Evolutionary conservation across 2,888 invertebrate species (phyloP).

Genomic region (Gymnoscelis rufifasciata): DNA sequence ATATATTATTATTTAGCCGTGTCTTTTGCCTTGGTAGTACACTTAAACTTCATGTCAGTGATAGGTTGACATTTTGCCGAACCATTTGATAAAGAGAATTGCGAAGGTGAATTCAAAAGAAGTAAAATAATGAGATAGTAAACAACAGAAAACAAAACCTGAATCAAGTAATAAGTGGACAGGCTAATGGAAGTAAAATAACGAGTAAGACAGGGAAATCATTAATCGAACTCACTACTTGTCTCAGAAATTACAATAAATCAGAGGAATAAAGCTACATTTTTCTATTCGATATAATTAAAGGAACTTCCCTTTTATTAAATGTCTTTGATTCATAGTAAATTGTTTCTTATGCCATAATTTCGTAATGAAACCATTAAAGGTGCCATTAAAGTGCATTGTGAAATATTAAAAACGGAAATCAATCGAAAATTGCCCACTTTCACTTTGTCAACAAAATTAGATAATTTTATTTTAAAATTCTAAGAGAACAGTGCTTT

Average conservation of each 20-base stretch:
- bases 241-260: neutral
- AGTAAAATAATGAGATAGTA: neutral
- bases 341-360: neutral
- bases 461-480: neutral
- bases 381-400: neutral
- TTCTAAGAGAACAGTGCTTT: neutral
- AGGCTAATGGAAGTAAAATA: neutral
- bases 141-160: neutral
- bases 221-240: neutral
- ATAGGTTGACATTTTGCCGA: too few relatives aligned
- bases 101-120: too few relatives aligned
- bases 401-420: slow-evolving; percentile 4
- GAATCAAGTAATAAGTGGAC: neutral
- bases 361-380: slow-evolving; percentile 3
- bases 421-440: slow-evolving; percentile 1
- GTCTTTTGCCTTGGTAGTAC: too few relatives aligned
- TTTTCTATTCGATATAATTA: slow-evolving; percentile 11
- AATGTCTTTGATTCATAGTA: slow-evolving; percentile 5
- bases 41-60: too few relatives aligned
- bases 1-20: too few relatives aligned
- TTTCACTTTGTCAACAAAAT: slow-evolving; percentile 4
- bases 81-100: too few relatives aligned
- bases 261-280: neutral
- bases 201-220: neutral
- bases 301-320: neutral